These are phyloP conservation scores for Coracias cyanogaster DNA, from an alignment of 2,797 vertebrate genomes.

Conservation along the genomic window DNA sequence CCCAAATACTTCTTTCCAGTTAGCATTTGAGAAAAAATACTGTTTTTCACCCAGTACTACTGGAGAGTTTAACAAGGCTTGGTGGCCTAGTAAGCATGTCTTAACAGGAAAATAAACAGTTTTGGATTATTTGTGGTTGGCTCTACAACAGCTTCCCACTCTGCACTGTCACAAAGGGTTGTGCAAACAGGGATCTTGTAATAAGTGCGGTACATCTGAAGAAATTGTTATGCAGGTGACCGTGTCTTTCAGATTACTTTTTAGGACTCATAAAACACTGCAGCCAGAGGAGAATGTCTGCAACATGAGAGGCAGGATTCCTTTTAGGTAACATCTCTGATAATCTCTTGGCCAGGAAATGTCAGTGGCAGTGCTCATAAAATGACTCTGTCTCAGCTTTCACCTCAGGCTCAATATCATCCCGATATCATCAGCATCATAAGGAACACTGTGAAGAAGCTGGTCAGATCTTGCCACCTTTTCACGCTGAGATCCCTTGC, in stretches of 20 bases:
- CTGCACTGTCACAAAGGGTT: not conserved
- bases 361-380: not conserved
- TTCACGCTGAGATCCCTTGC: not conserved
- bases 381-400: not conserved
- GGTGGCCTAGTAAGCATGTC: not conserved
- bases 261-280: not conserved
- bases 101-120: not conserved
- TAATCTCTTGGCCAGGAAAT: not conserved
- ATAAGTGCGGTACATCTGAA: not conserved
- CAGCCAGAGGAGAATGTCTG: not conserved
- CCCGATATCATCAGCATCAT: not conserved
- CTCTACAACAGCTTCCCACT: not conserved
- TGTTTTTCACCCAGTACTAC: not conserved
- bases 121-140: not conserved
- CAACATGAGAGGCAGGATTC: not conserved
- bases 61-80: not conserved
- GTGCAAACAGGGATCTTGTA: not conserved
- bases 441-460: not conserved
- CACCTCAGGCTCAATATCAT: not conserved
- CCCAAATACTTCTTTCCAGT: not conserved
- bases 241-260: not conserved
- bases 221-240: not conserved
- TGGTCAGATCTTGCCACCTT: not conserved
- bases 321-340: not conserved
- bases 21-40: not conserved